Base-by-base conservation (phyloP, 2,888 invertebrate genomes). In the Gymnoscelis rufifasciata region DNA sequence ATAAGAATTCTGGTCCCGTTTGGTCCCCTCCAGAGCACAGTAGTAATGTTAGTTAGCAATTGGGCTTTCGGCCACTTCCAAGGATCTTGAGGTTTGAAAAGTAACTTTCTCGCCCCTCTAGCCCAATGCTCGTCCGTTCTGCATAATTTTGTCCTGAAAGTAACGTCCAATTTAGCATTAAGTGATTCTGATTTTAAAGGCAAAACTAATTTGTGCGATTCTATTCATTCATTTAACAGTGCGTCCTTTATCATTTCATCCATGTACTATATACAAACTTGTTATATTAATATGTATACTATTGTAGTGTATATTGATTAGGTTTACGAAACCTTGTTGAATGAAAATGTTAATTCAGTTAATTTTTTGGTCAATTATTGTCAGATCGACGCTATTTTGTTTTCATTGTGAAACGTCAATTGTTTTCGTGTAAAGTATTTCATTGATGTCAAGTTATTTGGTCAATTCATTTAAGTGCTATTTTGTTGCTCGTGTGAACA, bases 111-210 rank as follows among this genome's bases (percentile, higher is more conserved):
- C 27, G 54, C 62, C 26, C 26, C 60, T 53, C 65, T 71, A 74
- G 74, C 71, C 78, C 75, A 60, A 62, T 78, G 76, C 71, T 59
- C 66, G 64, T 71, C 87, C 87, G 83, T 84, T 83, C 86, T 77
- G 70, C 75, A 67, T 84, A 78, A 74, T 73, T 47, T 78, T 83
- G 87, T 86, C 87, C 87, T 86, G 60, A 78, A 70, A 76, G 58
- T 83, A 80, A 86, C 87, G 87, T 88, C 87, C 87, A 87, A 79
- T 83, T 84, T 82, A 86, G 86, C 76, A 57, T 83, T 86, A 86
- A 80, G 86, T 81, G 66, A 75, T 72, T 73, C 74, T 79, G 74
- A 80, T 77, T 54, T 66, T 65, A 68, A 62, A 43, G 45, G 54
- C 54, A 47, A 56, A 52, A 58, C 66, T 60, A 57, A 66, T 69